phyloP scores from a whole-genome alignment of 1,140 invertebrate genomes.

The Plutomurus gul region DNA sequence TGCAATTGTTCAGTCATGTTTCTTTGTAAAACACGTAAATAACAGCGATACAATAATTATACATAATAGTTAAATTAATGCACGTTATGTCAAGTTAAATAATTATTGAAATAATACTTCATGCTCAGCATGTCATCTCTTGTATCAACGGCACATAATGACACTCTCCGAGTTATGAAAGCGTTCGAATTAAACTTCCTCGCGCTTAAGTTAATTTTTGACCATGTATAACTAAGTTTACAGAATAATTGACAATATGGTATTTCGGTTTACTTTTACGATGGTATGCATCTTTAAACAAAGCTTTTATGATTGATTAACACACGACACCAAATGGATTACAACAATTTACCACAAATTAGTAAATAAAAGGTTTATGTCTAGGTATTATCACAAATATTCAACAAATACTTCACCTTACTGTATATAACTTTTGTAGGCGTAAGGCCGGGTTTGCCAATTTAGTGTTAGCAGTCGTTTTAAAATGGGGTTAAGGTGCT shows the following conservation, averaged over 20 bases:
- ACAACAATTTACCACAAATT: neutral
- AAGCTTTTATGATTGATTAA: too few relatives aligned
- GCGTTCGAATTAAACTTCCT: too few relatives aligned
- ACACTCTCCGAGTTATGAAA: neutral
- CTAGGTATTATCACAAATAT: constrained; percentile 19
- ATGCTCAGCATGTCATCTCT: constrained; percentile 1
- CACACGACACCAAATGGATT: neutral
- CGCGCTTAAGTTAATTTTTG: too few relatives aligned
- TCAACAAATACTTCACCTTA: neutral
- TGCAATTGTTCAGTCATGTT: neutral
- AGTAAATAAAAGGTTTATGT: neutral
- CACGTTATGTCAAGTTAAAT: neutral
- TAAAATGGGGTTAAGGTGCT: too few relatives aligned
- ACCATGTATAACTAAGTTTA: too few relatives aligned
- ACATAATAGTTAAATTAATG: neutral
- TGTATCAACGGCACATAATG: constrained; percentile 3
- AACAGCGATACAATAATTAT: neutral
- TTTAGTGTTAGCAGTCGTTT: neutral
- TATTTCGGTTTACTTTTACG: too few relatives aligned
- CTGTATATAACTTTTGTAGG: neutral
- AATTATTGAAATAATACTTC: constrained; percentile 8
- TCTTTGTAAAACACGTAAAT: neutral
- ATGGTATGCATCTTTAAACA: too few relatives aligned
- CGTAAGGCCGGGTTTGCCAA: neutral
- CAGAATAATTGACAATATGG: too few relatives aligned